Percentiles rank a stretch among this genome's conserved stretches.
phyloP scores from a whole-genome alignment of 2,888 invertebrate species.

The Drosophila nigricruria region DNA sequence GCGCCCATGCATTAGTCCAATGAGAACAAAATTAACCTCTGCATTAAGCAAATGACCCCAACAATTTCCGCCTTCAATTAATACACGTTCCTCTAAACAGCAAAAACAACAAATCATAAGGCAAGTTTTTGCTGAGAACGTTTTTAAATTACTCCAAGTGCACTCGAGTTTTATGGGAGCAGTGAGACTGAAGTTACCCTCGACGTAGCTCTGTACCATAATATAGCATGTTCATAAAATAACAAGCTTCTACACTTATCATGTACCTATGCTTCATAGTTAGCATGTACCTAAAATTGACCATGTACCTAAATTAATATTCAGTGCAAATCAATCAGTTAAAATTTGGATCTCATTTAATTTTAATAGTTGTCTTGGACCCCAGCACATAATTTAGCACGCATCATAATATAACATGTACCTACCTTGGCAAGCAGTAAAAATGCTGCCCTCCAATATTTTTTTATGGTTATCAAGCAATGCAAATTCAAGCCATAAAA shows the following conservation, averaged over 20 bases:
- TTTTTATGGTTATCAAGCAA: background rate
- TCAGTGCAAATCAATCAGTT: background rate
- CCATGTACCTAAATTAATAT: background rate
- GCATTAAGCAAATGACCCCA: conserved; percentile 50
- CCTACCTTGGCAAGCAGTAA: background rate
- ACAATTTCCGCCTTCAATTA: conserved; percentile 67
- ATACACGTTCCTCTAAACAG: conserved; percentile 41
- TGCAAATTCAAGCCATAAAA: background rate
- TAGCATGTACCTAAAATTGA: no score
- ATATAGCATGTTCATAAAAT: no score
- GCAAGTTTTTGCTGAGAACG: conserved; percentile 1
- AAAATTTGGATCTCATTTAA: background rate
- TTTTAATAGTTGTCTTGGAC: no score
- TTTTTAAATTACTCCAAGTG: conserved; percentile 5
- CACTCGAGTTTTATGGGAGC: background rate
- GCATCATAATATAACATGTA: background rate
- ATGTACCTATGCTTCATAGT: no score
- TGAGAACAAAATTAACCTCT: conserved; percentile 48
- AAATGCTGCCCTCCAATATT: background rate
- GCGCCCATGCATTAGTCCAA: conserved; percentile 26
- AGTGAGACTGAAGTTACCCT: background rate
- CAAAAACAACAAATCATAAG: conserved; percentile 42
- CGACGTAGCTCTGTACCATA: background rate
- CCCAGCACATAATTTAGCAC: no score
- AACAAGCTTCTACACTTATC: no score